Evolutionary conservation across 92 coral and sea anemone genomes (phyloP).

Genomic region (Parazoanthus swiftii): DNA sequence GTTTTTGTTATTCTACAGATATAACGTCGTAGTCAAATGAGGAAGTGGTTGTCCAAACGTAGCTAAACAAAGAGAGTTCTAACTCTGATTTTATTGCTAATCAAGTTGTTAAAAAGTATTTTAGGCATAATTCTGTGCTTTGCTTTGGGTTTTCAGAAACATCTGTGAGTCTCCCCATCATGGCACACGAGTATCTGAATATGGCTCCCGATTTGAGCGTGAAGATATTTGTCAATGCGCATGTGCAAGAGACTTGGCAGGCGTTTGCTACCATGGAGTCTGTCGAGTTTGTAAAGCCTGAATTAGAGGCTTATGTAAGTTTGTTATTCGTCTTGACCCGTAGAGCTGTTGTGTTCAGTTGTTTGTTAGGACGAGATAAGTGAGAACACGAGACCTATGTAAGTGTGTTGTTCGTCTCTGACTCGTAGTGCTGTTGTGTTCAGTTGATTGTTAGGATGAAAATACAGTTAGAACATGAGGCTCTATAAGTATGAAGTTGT

Average conservation of each 20-base stretch:
- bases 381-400: no score
- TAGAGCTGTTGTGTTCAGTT: background rate
- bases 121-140: background rate
- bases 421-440: background rate
- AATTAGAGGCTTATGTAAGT: background rate
- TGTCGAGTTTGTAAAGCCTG: background rate
- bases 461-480: no score
- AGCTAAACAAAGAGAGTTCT: no score
- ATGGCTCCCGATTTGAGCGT: slow-evolving; percentile 12
- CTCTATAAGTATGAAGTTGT: background rate
- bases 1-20: no score
- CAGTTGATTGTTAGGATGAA: background rate
- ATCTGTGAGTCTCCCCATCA: slow-evolving; percentile 2
- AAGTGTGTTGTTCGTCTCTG: no score
- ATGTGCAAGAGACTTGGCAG: background rate
- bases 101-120: background rate
- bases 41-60: no score
- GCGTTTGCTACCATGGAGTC: background rate
- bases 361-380: background rate
- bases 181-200: slow-evolving; percentile 14
- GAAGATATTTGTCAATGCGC: slow-evolving; percentile 1
- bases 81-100: no score
- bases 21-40: no score
- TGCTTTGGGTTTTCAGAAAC: slow-evolving; percentile 16
- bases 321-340: background rate